These are phyloP conservation scores for Suncus etruscus DNA, from an alignment of 2,113 vertebrate species.

Conservation along the genomic window DNA sequence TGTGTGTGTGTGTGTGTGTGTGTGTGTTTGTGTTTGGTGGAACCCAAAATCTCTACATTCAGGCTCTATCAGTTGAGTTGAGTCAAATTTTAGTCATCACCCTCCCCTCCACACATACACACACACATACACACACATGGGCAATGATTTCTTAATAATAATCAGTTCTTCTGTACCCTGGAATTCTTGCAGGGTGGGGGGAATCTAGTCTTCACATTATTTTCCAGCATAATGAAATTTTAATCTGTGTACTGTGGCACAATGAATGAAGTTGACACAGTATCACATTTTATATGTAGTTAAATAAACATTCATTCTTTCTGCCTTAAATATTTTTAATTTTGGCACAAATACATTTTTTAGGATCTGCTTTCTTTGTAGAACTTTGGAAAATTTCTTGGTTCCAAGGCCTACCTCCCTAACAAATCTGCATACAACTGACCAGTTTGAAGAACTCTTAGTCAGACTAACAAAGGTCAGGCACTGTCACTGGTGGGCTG, in stretches of 20 bases:
- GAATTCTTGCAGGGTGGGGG: not conserved
- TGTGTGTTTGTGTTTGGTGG: too few species aligned
- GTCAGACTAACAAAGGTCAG: not conserved
- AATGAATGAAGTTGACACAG: slow-evolving; percentile 38
- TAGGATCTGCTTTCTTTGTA: not conserved
- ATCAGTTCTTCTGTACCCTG: not conserved
- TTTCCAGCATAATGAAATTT: slow-evolving; percentile 35
- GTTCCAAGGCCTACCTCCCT: not conserved
- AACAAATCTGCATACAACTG: not conserved
- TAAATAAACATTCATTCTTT: slow-evolving; percentile 55
- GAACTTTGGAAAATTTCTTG: not conserved
- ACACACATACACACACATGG: too few species aligned
- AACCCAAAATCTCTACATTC: too few species aligned
- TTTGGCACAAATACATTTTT: slow-evolving; percentile 10
- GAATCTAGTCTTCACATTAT: not conserved
- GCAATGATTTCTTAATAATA: not conserved
- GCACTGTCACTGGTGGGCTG: too few species aligned
- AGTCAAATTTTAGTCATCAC: too few species aligned
- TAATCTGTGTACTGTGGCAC: slow-evolving; percentile 12
- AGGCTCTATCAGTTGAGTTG: too few species aligned
- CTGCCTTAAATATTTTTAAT: slow-evolving; percentile 9
- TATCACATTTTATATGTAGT: slow-evolving; percentile 26
- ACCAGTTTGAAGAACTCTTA: not conserved
- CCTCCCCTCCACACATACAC: too few species aligned
- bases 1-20: too few species aligned